Conservation (phyloP, 2,797 vertebrate species). For the Silurus lanzhouensis region DNA sequence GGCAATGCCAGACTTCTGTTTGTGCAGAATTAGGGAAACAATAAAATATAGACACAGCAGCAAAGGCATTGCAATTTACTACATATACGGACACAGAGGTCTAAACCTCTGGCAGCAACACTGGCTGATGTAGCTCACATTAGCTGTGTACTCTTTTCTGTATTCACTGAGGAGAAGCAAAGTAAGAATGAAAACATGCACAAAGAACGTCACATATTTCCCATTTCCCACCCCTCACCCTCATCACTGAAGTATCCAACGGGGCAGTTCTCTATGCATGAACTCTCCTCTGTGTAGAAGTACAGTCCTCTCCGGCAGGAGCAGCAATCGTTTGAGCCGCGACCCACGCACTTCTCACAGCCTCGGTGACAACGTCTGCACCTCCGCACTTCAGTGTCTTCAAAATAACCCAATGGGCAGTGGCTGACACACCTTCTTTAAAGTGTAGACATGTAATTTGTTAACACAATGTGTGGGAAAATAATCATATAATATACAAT, state of each 20-base stretch:
- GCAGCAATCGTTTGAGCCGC: constrained; percentile 69
- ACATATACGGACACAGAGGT: background rate
- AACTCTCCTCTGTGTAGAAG: constrained; percentile 71
- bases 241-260: constrained; percentile 76
- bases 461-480: background rate
- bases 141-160: background rate
- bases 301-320: constrained; percentile 82
- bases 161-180: background rate
- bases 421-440: constrained; percentile 83
- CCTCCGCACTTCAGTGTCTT: constrained; percentile 71
- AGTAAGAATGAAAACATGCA: background rate
- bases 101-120: background rate
- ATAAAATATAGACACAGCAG: background rate
- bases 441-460: background rate
- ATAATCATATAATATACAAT: constrained; percentile 1
- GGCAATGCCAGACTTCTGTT: background rate
- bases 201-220: background rate
- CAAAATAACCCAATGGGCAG: constrained; percentile 81
- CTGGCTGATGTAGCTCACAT: background rate
- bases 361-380: constrained; percentile 81
- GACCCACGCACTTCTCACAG: constrained; percentile 80
- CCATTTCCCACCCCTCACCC: constrained; percentile 71
- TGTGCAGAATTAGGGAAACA: background rate
- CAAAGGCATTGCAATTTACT: background rate
- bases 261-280: constrained; percentile 76